phyloP scores from a whole-genome alignment of 2,113 vertebrate genomes.

The Ptyas mucosa region DNA sequence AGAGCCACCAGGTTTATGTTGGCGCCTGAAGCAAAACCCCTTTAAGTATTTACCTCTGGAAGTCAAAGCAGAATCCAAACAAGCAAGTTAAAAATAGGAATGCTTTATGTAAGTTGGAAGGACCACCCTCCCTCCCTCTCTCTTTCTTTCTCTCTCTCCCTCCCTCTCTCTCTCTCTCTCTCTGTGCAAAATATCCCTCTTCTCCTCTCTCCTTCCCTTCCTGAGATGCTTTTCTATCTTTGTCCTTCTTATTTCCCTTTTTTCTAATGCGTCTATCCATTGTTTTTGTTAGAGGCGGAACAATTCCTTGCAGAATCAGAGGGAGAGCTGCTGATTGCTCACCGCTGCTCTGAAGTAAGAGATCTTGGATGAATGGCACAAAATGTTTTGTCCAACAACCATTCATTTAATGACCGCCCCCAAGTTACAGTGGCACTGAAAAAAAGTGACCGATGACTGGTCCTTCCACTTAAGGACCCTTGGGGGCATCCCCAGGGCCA shows the following conservation, averaged over 20 bases:
- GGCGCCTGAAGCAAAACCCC: not conserved
- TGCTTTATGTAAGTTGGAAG: not conserved
- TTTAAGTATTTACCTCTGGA: not conserved
- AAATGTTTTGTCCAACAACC: not conserved
- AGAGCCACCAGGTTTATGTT: not conserved
- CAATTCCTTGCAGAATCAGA: not conserved
- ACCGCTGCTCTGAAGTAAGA: not conserved
- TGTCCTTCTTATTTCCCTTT: not conserved
- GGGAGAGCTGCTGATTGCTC: not conserved
- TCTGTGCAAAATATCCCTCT: not conserved
- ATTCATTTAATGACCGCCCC: not conserved
- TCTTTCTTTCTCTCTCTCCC: rapidly evolving
- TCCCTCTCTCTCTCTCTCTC: not conserved
- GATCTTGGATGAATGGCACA: not conserved
- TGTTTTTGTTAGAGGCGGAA: not conserved
- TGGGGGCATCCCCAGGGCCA: not conserved
- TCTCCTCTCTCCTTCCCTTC: not conserved
- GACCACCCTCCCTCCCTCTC: not conserved
- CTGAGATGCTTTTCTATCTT: not conserved
- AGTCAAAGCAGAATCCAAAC: not conserved
- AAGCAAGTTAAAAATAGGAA: not conserved
- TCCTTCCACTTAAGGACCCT: not conserved
- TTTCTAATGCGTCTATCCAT: not conserved
- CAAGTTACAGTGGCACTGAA: not conserved
- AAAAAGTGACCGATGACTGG: not conserved